phyloP scores from a whole-genome alignment of 2,888 invertebrate species.

The Drosophila mettleri region DNA sequence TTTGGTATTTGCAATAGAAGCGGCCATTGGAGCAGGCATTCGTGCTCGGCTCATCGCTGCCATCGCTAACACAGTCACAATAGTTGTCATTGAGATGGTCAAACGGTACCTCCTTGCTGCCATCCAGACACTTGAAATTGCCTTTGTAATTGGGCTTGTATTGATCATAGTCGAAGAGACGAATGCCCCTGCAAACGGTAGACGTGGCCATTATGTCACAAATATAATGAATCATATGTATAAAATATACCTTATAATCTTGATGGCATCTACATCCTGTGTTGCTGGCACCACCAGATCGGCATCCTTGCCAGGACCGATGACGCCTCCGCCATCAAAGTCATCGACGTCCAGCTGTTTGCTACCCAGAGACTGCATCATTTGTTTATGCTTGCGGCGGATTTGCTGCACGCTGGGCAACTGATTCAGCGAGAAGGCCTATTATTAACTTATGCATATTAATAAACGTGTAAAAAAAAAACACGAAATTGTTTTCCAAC shows the following conservation, averaged over 20 bases:
- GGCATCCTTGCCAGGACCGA: constrained; percentile 9
- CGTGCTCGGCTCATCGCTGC: constrained; percentile 93
- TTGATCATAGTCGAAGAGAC: constrained; percentile 84
- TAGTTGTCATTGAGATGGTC: constrained; percentile 92
- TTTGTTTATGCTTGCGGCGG: constrained; percentile 66
- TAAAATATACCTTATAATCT: constrained; percentile 77
- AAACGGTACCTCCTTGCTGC: constrained; percentile 86
- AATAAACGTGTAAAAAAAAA: constrained; percentile 3
- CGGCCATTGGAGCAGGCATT: constrained; percentile 93
- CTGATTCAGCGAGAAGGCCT: constrained; percentile 85
- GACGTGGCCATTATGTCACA: background rate
- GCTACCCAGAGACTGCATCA: constrained; percentile 68
- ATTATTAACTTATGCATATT: constrained; percentile 46
- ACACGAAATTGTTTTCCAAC: constrained; percentile 32
- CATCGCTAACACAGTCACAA: constrained; percentile 92
- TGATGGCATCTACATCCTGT: constrained; percentile 65
- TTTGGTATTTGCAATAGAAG: constrained; percentile 90
- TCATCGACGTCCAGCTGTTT: constrained; percentile 68
- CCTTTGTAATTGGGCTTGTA: constrained; percentile 85
- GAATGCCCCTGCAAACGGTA: constrained; percentile 81
- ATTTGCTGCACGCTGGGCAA: constrained; percentile 82
- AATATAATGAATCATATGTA: background rate
- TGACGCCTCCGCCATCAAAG: constrained; percentile 52
- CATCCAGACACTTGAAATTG: constrained; percentile 85
- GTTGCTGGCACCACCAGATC: constrained; percentile 26